Evolutionary conservation across 1,140 invertebrate species (phyloP).

Genomic region (Drosophila oshimai): DNA sequence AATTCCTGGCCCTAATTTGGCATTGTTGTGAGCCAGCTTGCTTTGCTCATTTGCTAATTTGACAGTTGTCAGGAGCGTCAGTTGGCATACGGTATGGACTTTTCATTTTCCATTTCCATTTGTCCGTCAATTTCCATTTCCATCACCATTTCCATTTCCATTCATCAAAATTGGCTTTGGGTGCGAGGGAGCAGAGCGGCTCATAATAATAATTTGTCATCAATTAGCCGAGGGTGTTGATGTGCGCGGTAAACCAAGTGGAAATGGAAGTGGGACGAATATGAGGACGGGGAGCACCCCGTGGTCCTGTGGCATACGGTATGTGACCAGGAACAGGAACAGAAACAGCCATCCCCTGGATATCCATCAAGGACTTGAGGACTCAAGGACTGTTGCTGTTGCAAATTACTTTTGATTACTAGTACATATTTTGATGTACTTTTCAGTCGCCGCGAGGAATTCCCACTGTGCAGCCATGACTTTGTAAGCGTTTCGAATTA

Average conservation of each 20-base stretch:
- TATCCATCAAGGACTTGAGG: no score
- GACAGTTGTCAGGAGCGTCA: constrained; percentile 69
- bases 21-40: constrained; percentile 50
- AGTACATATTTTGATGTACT: constrained; percentile 78
- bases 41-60: constrained; percentile 66
- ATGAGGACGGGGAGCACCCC: constrained; percentile 47
- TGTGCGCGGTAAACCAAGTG: constrained; percentile 80
- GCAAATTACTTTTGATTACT: constrained; percentile 78
- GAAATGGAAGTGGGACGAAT: constrained; percentile 47
- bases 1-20: constrained; percentile 68
- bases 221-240: constrained; percentile 80
- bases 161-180: constrained; percentile 80
- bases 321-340: constrained; percentile 41
- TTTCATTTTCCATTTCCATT: constrained; percentile 12
- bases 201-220: constrained; percentile 82
- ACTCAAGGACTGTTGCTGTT: constrained; percentile 41
- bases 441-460: constrained; percentile 48
- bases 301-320: constrained; percentile 61
- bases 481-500: constrained; percentile 75
- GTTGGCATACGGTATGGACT: constrained; percentile 40
- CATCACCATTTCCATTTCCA: constrained; percentile 47
- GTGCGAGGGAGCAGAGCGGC: constrained; percentile 53
- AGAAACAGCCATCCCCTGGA: no score
- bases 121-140: constrained; percentile 19
- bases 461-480: constrained; percentile 46